These are phyloP conservation scores for Himantopus leucocephalus DNA, from an alignment of 2,113 vertebrate genomes.

Conservation along the genomic window DNA sequence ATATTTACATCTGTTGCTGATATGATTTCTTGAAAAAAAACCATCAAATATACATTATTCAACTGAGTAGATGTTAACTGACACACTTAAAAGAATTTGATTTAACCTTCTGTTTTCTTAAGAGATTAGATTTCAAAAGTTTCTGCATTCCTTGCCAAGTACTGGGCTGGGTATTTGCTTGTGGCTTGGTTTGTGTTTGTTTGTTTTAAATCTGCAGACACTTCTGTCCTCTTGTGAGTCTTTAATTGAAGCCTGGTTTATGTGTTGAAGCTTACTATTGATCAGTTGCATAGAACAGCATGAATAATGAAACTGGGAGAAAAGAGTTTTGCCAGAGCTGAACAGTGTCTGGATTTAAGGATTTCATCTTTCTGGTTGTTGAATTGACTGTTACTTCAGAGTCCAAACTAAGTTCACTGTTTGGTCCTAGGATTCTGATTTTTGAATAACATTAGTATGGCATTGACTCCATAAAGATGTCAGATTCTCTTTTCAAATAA, in stretches of 20 bases:
- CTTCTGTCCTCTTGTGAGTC: not conserved
- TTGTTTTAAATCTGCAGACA: not conserved
- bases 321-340: not conserved
- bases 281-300: not conserved
- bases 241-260: not conserved
- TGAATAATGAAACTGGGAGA: not conserved
- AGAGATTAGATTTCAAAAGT: not conserved
- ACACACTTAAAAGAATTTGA: not conserved
- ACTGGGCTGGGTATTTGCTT: not conserved
- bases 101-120: not conserved
- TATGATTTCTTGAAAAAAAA: not conserved
- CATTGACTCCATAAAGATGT: not conserved
- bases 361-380: not conserved
- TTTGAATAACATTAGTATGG: not conserved
- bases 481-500: not conserved
- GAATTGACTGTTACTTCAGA: not conserved
- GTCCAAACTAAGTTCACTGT: not conserved
- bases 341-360: not conserved
- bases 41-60: not conserved
- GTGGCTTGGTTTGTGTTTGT: not conserved
- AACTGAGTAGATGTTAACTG: not conserved
- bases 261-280: not conserved
- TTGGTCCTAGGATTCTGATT: not conserved
- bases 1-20: not conserved
- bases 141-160: not conserved